Base-by-base conservation (phyloP, 1,140 invertebrate species). In the Yoshiicerus persimilis region DNA sequence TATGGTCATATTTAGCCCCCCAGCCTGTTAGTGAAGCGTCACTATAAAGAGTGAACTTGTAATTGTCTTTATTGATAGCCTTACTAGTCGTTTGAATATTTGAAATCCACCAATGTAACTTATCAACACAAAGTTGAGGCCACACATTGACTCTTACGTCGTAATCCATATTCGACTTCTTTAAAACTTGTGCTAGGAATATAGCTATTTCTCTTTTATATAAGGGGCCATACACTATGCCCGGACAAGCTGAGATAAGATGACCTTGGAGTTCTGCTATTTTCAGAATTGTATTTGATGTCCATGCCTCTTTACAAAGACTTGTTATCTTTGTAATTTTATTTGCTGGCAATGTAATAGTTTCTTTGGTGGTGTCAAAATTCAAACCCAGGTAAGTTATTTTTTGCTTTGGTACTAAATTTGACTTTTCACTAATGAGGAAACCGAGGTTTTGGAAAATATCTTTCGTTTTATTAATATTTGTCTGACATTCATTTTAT, bases 161-260 rank as follows among this genome's bases (percentile, higher is more conserved):
- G 77, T 66, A 87, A 56, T 87, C 27, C 27, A 66, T 66, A 16
- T 20, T 23, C 27, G 39, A 47, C 36, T 2, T 20, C n/a, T 25
- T 41, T 23, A 36, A 87, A 62, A 4, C 25, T 13, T 25, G 20
- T 2, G 64, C 23, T 1, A 66, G 10, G 25, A 66, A 66, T 36
- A 32, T 86, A 25, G n/a, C 70, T 87, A 64, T 47, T 85, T 70
- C 27, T 56, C 34, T 38, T 56, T 10, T 90, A 83, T 88, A 90
- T 30, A 88, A 38, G 5, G 10, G 13, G 4, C 86, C 62, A 87
- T 90, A 90, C 34, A n/a, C 3, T 20, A 88, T 39, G 1, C 77
- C 89, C 0, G 87, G 89, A 16, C 23, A 64, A 4, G 38, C 56
- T 11, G 89, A 64, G 23, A 88, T 36, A 10, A 89, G 56, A 75